phyloP scores from a whole-genome alignment of 2,888 invertebrate genomes.

The Drosophila monieri region DNA sequence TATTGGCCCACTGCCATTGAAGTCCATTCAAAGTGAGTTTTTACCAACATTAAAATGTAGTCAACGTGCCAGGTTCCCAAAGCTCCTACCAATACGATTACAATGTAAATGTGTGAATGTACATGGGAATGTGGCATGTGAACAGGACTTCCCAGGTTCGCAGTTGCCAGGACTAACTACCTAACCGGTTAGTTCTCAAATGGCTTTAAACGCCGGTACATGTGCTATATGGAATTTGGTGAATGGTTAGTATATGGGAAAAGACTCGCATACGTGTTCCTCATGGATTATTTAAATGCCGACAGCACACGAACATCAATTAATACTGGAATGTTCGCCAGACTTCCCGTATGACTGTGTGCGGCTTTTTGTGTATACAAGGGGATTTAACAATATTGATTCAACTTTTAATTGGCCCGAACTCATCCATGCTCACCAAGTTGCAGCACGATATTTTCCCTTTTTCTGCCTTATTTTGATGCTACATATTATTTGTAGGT shows the following conservation, averaged over 20 bases:
- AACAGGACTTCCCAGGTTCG: not conserved
- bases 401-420: slow-evolving; percentile 50
- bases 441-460: slow-evolving; percentile 9
- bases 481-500: slow-evolving; percentile 1
- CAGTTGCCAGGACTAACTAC: slow-evolving; percentile 2
- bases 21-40: slow-evolving; percentile 23
- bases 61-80: slow-evolving; percentile 15
- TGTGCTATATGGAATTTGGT: not conserved
- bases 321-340: slow-evolving; percentile 9
- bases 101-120: slow-evolving; percentile 3
- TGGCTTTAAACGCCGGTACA: slow-evolving; percentile 5
- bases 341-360: slow-evolving; percentile 2
- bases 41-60: slow-evolving; percentile 22
- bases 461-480: slow-evolving; percentile 4
- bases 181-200: not conserved
- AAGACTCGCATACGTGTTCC: slow-evolving; percentile 3
- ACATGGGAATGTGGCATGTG: slow-evolving; percentile 14
- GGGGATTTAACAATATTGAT: slow-evolving; percentile 45
- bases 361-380: slow-evolving; percentile 5
- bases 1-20: slow-evolving; percentile 13
- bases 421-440: slow-evolving; percentile 23
- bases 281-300: slow-evolving; percentile 41
- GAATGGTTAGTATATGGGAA: not conserved
- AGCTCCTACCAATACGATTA: slow-evolving; percentile 6
- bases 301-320: slow-evolving; percentile 33